Conservation (phyloP, 1,140 invertebrate species). For the Neodiprion lecontei region DNA sequence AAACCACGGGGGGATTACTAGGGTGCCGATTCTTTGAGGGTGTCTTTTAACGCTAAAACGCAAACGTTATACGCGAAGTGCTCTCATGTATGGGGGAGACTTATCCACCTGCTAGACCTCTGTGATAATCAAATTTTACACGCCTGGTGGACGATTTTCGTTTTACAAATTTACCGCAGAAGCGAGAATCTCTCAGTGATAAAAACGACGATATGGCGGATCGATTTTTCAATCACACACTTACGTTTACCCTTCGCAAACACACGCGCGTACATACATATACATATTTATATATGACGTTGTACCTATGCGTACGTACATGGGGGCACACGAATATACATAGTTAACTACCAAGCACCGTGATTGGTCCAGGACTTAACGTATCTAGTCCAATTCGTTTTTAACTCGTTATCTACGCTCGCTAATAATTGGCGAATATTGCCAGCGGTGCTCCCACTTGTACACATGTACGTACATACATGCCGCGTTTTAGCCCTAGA, state of each 20-base stretch:
- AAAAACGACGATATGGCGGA: too few relatives aligned
- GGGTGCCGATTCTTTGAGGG: constrained; percentile 11
- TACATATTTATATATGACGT: too few relatives aligned
- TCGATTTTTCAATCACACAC: background rate
- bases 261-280: too few relatives aligned
- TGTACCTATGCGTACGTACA: too few relatives aligned
- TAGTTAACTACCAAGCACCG: background rate
- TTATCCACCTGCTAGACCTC: too few relatives aligned
- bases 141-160: too few relatives aligned
- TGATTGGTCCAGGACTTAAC: background rate
- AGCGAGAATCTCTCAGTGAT: too few relatives aligned
- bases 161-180: too few relatives aligned
- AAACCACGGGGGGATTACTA: background rate
- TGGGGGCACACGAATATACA: background rate
- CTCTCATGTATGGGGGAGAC: too few relatives aligned
- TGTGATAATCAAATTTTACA: too few relatives aligned
- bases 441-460: background rate
- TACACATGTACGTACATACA: background rate
- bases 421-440: background rate
- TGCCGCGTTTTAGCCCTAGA: background rate
- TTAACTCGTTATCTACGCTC: background rate
- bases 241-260: too few relatives aligned
- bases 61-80: constrained; percentile 3
- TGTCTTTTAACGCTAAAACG: background rate
- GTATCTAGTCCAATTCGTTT: background rate